A percentile compares a stretch with the other conserved stretches of the same genome.
Conservation (phyloP, 2,888 invertebrate species). For the Apamea monoglypha region DNA sequence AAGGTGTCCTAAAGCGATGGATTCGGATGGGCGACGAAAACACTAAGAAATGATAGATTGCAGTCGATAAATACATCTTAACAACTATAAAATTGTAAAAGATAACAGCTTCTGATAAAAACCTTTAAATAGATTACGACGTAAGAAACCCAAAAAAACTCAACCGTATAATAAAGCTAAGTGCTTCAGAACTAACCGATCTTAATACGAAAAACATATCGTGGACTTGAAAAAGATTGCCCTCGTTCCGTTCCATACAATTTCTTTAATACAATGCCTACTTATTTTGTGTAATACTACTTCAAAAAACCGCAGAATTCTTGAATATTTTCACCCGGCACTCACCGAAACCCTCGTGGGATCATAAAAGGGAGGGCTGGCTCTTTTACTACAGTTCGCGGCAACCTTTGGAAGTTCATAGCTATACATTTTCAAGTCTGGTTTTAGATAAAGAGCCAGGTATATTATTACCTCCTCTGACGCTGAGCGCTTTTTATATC, state of each 20-base stretch:
- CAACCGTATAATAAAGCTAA: constrained; percentile 51
- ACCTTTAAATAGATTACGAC: constrained; percentile 1
- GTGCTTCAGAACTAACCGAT: constrained; percentile 55
- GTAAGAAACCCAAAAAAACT: constrained; percentile 4
- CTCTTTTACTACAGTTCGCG: constrained; percentile 69
- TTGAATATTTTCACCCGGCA: constrained; percentile 75
- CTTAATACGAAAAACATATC: constrained; percentile 40
- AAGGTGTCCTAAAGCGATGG: neutral
- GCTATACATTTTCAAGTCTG: constrained; percentile 69
- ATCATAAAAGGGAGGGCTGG: constrained; percentile 73
- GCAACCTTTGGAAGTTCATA: constrained; percentile 72
- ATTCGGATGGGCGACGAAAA: neutral
- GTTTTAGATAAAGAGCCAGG: constrained; percentile 69
- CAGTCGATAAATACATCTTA: neutral
- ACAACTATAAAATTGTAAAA: neutral
- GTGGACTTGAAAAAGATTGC: constrained; percentile 55
- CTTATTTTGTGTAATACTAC: constrained; percentile 66
- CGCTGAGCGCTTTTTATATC: constrained; percentile 39
- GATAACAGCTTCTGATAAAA: neutral
- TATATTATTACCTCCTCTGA: constrained; percentile 59
- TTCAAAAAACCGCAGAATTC: constrained; percentile 71
- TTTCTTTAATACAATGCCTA: constrained; percentile 64
- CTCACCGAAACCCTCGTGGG: constrained; percentile 71
- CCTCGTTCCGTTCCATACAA: constrained; percentile 53
- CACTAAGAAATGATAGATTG: neutral